Evolutionary conservation across 2,113 vertebrate species (phyloP).

Genomic region (Menura novaehollandiae): DNA sequence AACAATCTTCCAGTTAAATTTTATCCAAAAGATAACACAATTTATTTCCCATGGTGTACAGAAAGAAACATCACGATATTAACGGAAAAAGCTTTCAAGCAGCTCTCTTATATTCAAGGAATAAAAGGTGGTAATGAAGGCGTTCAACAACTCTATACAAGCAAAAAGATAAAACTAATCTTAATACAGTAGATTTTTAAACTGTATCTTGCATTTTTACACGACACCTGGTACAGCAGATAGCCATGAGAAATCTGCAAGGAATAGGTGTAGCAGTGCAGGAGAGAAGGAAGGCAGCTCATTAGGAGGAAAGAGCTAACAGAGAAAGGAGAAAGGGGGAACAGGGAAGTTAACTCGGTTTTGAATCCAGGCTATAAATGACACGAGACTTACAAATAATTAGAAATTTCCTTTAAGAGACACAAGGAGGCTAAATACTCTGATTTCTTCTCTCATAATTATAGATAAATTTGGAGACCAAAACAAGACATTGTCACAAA

Average conservation of each 20-base stretch:
- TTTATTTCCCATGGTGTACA: background rate
- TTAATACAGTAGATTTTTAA: background rate
- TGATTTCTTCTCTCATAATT: background rate
- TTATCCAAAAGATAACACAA: background rate
- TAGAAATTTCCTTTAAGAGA: background rate
- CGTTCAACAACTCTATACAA: background rate
- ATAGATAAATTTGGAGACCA: background rate
- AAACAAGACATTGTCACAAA: background rate
- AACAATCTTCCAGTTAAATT: background rate
- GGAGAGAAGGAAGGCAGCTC: background rate
- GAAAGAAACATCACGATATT: background rate
- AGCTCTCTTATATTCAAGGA: background rate
- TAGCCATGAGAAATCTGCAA: background rate
- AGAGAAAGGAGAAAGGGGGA: background rate
- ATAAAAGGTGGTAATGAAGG: background rate
- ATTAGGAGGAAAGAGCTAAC: background rate
- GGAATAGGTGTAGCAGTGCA: background rate
- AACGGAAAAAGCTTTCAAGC: background rate
- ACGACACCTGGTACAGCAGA: background rate
- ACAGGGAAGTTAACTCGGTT: background rate
- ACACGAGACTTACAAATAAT: background rate
- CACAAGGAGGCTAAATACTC: background rate
- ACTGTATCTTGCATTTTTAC: background rate
- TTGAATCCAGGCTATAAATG: background rate
- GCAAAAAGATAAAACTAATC: background rate